phyloP scores from a whole-genome alignment of 1,140 invertebrate genomes.

The Coptotermes formosanus region DNA sequence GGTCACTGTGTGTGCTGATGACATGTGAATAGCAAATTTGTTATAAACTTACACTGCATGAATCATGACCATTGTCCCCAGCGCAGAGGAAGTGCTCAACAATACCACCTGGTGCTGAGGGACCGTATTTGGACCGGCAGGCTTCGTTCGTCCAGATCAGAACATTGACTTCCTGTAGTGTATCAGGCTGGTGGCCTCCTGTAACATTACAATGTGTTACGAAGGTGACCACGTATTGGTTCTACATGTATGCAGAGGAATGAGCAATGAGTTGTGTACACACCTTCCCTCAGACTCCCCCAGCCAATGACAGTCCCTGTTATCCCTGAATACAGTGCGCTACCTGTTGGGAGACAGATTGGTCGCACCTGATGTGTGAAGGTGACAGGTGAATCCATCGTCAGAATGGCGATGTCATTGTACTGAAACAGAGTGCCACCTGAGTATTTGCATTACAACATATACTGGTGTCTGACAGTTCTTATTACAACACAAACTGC shows the following conservation, averaged over 20 bases:
- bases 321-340: constrained; percentile 61
- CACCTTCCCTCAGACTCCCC: constrained; percentile 78
- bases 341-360: constrained; percentile 72
- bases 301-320: constrained; percentile 80
- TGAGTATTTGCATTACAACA: no score
- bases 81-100: constrained; percentile 85
- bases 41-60: constrained; percentile 73
- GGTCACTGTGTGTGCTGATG: not conserved
- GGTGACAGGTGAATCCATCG: constrained; percentile 71
- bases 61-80: constrained; percentile 77
- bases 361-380: constrained; percentile 75
- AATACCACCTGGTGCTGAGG: constrained; percentile 81
- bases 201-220: constrained; percentile 20
- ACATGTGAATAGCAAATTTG: not conserved
- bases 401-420: constrained; percentile 84
- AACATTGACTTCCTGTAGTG: constrained; percentile 80
- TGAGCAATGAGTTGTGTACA: constrained; percentile 34
- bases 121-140: constrained; percentile 78
- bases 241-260: not conserved
- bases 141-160: constrained; percentile 79
- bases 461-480: no score
- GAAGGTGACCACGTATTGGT: not conserved
- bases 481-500: no score
- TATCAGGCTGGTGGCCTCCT: constrained; percentile 77
- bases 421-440: constrained; percentile 55